Base-by-base conservation (phyloP, 2,888 invertebrate genomes). In the Lithosia quadra region DNA sequence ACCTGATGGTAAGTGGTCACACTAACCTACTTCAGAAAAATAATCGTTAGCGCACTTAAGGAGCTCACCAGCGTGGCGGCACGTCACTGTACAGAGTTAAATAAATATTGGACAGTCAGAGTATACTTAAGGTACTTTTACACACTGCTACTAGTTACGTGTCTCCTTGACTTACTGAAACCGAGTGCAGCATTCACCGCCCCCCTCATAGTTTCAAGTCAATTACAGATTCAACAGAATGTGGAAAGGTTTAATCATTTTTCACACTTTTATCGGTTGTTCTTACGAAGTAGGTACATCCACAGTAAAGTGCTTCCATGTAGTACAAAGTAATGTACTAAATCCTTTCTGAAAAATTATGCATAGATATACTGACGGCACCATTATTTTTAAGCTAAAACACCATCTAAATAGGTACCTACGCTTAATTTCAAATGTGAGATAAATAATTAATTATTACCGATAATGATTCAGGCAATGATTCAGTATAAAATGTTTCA, bases 401-500 rank as follows among this genome's bases (percentile, higher is more conserved):
- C 49, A 9, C 18, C 18, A 43, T 4, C 18, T 49, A 49, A 43
- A 43, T 18, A n/a, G n/a, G n/a, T n/a, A n/a, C n/a, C n/a, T n/a
- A 43, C 18, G 18, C 43, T 49, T 49, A n/a, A 49, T 49, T 49
- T n/a, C 9, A 9, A n/a, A n/a, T 8, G n/a, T 3, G 49, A 49
- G 49, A n/a, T 49, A 49, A 49, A 49, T 49, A 4, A 49, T n/a
- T 49, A 4, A 49, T n/a, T 56, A 49, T 22, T 36, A n/a, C 10
- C 15, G 21, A 53, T 18, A 21, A 22, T 13, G 22, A 28, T 49
- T 22, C 15, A n/a, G 34, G 21, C 9, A 63, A 36, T 49, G 22
- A n/a, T 36, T 65, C 36, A 28, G 64, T 39, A 43, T 65, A 36
- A 21, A 55, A 34, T 63, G 21, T 61, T 55, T 39, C 36, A 39